Conservation (phyloP, 2,113 vertebrate genomes). For the Orientallactaga bullata region DNA sequence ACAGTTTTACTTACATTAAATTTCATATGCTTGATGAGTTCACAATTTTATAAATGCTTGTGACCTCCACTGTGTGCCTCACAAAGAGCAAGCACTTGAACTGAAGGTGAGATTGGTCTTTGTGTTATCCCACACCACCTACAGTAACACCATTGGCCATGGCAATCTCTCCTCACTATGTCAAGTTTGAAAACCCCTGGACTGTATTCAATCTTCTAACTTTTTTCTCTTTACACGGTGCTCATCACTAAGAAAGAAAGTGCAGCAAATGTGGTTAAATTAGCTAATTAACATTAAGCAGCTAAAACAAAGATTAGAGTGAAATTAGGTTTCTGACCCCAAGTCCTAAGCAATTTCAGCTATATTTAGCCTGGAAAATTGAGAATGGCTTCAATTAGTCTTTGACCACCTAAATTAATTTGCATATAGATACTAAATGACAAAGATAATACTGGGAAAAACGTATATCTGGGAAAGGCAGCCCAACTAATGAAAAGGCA, state of each 20-base stretch:
- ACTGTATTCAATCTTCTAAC: not conserved
- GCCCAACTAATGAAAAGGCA: not conserved
- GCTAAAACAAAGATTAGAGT: not conserved
- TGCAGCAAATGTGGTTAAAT: not conserved
- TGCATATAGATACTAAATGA: not conserved
- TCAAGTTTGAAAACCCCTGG: not conserved
- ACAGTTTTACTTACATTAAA: constrained; percentile 24
- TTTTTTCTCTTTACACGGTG: not conserved
- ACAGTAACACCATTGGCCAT: not conserved
- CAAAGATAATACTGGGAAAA: not conserved
- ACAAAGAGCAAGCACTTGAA: not conserved
- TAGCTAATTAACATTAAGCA: not conserved
- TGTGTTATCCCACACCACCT: no score
- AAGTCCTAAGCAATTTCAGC: not conserved
- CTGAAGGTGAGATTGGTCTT: not conserved
- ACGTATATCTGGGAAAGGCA: not conserved
- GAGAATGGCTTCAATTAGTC: not conserved
- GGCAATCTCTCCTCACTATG: not conserved
- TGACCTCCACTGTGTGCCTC: not conserved
- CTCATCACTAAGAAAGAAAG: not conserved
- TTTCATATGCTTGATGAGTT: not conserved
- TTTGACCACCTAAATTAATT: not conserved
- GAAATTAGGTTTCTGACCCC: not conserved
- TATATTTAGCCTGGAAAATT: constrained; percentile 7
- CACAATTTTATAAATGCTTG: not conserved